These are phyloP conservation scores for Porites lobata DNA, from an alignment of 92 coral and sea anemone genomes.

Conservation along the genomic window DNA sequence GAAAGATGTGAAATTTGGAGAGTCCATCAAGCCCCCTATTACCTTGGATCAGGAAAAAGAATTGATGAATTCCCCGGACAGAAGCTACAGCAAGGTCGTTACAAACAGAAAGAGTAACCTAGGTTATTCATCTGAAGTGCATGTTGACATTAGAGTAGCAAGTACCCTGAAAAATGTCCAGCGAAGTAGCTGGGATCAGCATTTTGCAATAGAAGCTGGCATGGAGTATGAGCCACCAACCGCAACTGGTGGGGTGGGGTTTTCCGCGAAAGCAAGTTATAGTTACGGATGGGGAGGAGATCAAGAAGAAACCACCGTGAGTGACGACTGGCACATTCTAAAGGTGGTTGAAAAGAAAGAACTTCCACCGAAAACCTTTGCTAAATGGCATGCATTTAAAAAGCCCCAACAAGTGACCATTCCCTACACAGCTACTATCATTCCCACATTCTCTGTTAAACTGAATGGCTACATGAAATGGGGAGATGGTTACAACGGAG, in stretches of 20 bases:
- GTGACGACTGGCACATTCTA: conserved; percentile 51
- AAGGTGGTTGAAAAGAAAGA: conserved; percentile 2
- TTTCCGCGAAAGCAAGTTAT: conserved; percentile 22
- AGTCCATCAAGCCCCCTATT: conserved; percentile 13
- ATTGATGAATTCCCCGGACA: conserved; percentile 12
- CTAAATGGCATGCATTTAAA: conserved; percentile 41
- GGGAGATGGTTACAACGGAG: conserved; percentile 62
- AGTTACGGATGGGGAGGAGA: conserved; percentile 37
- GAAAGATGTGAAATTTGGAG: conserved; percentile 42
- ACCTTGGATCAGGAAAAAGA: conserved; percentile 10
- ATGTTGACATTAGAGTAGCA: conserved; percentile 7
- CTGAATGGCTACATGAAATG: conserved; percentile 54
- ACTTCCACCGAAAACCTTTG: neutral
- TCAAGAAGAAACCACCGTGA: conserved; percentile 15
- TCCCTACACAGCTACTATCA: conserved; percentile 51
- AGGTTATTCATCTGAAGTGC: neutral
- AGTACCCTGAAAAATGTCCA: conserved; percentile 29
- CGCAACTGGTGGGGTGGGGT: conserved; percentile 32
- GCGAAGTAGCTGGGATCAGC: conserved; percentile 36
- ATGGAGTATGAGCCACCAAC: conserved; percentile 28
- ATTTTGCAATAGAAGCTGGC: conserved; percentile 29
- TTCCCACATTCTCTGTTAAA: conserved; percentile 45
- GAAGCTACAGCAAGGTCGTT: conserved; percentile 21
- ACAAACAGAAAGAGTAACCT: neutral
- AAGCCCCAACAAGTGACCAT: conserved; percentile 48